Percentiles rank a stretch among this genome's conserved stretches.
phyloP scores from a whole-genome alignment of 2,113 vertebrate genomes.

The Illadopsis cleaveri region DNA sequence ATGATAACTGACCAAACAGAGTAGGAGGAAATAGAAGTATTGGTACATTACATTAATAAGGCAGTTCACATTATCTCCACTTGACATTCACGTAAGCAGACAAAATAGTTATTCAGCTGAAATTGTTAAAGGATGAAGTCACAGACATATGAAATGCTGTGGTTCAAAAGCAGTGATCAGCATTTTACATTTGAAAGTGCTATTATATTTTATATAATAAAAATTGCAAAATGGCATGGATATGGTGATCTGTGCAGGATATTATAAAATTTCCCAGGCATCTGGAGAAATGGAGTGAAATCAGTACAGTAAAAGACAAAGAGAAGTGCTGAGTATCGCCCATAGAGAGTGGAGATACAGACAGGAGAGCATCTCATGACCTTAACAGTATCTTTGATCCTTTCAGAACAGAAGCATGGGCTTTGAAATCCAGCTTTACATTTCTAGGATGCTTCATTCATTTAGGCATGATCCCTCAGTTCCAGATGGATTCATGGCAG shows the following conservation, averaged over 20 bases:
- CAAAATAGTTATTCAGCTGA: neutral
- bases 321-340: accelerated
- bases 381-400: neutral
- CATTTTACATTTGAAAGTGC: neutral
- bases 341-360: neutral
- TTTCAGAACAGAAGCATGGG: neutral
- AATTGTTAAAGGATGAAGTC: neutral
- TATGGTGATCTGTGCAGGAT: neutral
- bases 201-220: neutral
- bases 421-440: neutral
- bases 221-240: neutral
- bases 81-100: neutral
- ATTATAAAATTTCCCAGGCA: neutral
- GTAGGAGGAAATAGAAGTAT: neutral
- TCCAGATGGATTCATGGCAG: neutral
- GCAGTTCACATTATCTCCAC: neutral
- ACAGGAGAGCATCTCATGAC: accelerated
- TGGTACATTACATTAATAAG: neutral
- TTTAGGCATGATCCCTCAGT: neutral
- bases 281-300: neutral
- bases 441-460: neutral
- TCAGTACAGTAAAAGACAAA: neutral
- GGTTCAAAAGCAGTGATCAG: neutral
- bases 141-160: neutral
- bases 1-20: neutral